Conservation (phyloP, 2,888 invertebrate genomes). For the Drosophila dives region DNA sequence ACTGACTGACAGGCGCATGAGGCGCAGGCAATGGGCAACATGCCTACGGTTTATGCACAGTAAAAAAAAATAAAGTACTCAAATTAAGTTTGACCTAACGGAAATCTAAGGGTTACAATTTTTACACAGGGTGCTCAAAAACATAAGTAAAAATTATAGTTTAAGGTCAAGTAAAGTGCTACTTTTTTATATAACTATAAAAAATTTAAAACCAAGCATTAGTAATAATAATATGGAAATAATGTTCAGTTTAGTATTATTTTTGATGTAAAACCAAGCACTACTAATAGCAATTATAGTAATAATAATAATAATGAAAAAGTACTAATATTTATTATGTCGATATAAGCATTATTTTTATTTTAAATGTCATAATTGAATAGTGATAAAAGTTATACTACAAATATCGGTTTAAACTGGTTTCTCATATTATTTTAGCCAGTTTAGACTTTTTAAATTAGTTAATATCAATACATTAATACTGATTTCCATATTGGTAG, state of each 20-base stretch:
- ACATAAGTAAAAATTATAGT: no score
- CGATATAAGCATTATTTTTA: not conserved
- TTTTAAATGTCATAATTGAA: not conserved
- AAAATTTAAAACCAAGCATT: not conserved
- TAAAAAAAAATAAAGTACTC: not conserved
- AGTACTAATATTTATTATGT: no score
- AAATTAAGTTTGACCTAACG: not conserved
- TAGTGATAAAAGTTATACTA: not conserved
- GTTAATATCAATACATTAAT: not conserved
- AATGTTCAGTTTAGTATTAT: not conserved
- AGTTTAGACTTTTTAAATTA: not conserved
- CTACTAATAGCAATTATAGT: not conserved
- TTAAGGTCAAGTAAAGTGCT: not conserved
- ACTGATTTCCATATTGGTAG: not conserved
- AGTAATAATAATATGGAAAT: not conserved
- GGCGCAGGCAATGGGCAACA: slow-evolving; percentile 25
- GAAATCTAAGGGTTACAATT: not conserved
- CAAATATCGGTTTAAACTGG: not conserved
- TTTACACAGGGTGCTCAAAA: no score
- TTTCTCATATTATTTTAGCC: not conserved
- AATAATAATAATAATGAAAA: not conserved
- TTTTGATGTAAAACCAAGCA: not conserved
- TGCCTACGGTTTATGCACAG: slow-evolving; percentile 27
- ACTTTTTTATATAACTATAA: not conserved
- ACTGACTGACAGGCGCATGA: slow-evolving; percentile 58